phyloP scores from a whole-genome alignment of 2,888 invertebrate species.

The Phlogophora meticulosa region DNA sequence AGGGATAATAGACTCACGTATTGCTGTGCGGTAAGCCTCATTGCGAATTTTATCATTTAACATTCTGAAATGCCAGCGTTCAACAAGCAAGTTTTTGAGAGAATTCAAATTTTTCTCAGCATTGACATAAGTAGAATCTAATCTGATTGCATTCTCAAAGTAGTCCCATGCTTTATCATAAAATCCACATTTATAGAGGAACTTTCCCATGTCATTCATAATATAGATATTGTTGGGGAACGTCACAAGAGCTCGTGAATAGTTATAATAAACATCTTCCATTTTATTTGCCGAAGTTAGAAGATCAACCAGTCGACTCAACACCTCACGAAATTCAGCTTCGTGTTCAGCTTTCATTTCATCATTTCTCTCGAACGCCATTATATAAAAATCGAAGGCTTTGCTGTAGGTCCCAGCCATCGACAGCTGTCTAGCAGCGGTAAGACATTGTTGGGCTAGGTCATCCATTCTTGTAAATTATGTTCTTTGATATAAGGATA shows the following conservation, averaged over 20 bases:
- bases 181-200: constrained; percentile 89
- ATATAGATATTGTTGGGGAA: constrained; percentile 79
- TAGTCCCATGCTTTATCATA: constrained; percentile 90
- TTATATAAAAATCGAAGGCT: constrained; percentile 79
- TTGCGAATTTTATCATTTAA: constrained; percentile 94
- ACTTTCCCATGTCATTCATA: constrained; percentile 83
- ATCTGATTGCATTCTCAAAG: constrained; percentile 89
- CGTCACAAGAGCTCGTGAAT: constrained; percentile 72
- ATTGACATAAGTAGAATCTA: constrained; percentile 88
- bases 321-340: constrained; percentile 75
- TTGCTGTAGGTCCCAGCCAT: constrained; percentile 72
- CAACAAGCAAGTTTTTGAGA: constrained; percentile 93
- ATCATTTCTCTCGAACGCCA: constrained; percentile 76
- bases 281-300: constrained; percentile 70
- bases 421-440: constrained; percentile 73
- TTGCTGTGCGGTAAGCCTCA: constrained; percentile 92
- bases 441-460: constrained; percentile 69
- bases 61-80: constrained; percentile 96
- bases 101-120: constrained; percentile 93
- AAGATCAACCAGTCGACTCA: constrained; percentile 73
- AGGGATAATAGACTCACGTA: constrained; percentile 88
- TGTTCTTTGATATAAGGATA: neutral
- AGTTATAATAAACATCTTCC: constrained; percentile 80
- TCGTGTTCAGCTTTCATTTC: constrained; percentile 70
- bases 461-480: constrained; percentile 69